A percentile compares a stretch with the other conserved stretches of the same genome.
Conservation (phyloP, 2,113 vertebrate species). For the Fulica atra region DNA sequence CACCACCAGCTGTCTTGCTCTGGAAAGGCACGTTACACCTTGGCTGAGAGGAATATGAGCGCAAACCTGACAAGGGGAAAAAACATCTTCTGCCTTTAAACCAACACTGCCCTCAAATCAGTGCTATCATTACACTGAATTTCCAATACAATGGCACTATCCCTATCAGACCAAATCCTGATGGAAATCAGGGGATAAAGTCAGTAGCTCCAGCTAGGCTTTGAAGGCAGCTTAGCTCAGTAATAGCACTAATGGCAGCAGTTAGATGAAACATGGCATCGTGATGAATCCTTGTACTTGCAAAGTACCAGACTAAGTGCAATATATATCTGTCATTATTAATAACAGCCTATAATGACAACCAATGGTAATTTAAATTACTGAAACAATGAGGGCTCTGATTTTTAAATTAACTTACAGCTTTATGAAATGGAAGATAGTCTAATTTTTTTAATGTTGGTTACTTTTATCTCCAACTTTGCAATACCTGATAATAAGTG, state of each 20-base stretch:
- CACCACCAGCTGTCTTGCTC: neutral
- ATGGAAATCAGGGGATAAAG: neutral
- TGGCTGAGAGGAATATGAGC: fast-evolving
- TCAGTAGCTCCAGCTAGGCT: neutral
- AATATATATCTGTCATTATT: neutral
- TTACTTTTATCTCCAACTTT: neutral
- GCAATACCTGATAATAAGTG: neutral
- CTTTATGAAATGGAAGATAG: neutral
- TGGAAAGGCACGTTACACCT: neutral
- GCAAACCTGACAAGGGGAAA: neutral
- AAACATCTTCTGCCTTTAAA: neutral
- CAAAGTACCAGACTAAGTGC: neutral
- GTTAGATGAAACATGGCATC: neutral
- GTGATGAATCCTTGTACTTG: neutral
- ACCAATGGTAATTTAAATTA: neutral
- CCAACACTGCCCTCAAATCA: neutral
- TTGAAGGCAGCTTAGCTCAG: neutral
- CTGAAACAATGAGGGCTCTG: neutral
- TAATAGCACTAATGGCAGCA: neutral
- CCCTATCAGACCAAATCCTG: neutral
- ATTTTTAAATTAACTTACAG: slow-evolving; percentile 3
- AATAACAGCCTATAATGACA: neutral
- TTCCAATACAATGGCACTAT: neutral
- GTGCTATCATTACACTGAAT: neutral
- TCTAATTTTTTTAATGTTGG: neutral